Conservation (phyloP, 92 coral and sea anemone genomes). For the Heteractis magnifica region DNA sequence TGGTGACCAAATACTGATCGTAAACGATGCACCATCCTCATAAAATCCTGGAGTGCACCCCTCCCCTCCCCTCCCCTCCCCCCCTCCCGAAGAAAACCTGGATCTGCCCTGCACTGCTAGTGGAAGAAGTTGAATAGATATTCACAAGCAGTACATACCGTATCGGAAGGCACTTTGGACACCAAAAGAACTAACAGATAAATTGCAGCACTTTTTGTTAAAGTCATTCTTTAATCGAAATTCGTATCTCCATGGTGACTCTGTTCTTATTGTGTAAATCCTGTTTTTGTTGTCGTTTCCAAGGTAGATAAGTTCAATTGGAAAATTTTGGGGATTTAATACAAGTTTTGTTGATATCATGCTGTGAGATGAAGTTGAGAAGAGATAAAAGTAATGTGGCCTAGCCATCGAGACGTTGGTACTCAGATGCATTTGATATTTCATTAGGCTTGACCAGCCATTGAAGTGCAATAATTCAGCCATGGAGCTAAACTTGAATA, state of each 20-base stretch:
- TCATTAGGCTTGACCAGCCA: constrained; percentile 10
- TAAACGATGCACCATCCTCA: too few relatives aligned
- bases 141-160: constrained; percentile 4
- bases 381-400: neutral
- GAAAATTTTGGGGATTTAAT: neutral
- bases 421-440: neutral
- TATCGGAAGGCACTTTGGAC: neutral
- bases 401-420: neutral
- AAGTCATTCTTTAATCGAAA: neutral
- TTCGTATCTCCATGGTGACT: neutral
- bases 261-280: neutral
- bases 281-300: neutral
- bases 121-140: neutral
- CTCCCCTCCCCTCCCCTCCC: too few relatives aligned
- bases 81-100: too few relatives aligned
- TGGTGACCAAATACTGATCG: too few relatives aligned
- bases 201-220: constrained; percentile 20
- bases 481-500: neutral
- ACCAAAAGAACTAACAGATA: neutral
- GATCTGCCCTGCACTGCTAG: neutral
- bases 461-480: neutral
- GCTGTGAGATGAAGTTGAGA: neutral
- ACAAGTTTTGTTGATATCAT: neutral
- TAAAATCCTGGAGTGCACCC: too few relatives aligned
- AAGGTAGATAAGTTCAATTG: neutral